These are phyloP conservation scores for Macrosteles quadrilineatus DNA, from an alignment of 1,140 invertebrate genomes.

Conservation along the genomic window DNA sequence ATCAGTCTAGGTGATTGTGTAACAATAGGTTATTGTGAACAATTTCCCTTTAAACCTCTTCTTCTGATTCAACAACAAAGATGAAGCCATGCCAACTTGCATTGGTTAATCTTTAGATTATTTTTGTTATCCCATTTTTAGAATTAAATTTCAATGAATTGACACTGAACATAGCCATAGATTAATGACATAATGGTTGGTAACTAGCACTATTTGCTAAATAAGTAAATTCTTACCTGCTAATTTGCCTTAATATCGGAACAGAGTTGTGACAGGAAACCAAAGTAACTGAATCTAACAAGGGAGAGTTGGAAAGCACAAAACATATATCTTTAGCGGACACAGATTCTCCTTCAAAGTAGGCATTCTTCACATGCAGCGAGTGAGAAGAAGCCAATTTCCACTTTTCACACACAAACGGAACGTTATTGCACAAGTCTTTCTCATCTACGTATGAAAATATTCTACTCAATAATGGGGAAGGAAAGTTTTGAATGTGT, in stretches of 20 bases:
- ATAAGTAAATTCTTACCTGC: too few species aligned
- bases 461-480: not conserved
- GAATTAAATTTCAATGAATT: too few species aligned
- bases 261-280: not conserved
- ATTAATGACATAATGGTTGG: too few species aligned
- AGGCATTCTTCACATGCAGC: not conserved
- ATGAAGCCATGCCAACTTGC: too few species aligned
- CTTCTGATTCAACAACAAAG: too few species aligned
- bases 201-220: too few species aligned
- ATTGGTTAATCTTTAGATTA: too few species aligned
- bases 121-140: too few species aligned
- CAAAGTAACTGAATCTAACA: not conserved
- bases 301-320: not conserved
- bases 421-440: conserved; percentile 6
- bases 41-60: too few species aligned
- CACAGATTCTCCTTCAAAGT: not conserved
- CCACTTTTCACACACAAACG: conserved; percentile 3
- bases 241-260: not conserved
- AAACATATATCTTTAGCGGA: not conserved
- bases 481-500: not conserved
- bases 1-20: too few species aligned
- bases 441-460: conserved; percentile 4
- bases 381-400: not conserved
- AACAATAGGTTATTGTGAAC: too few species aligned
- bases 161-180: too few species aligned